Base-by-base conservation (phyloP, 1,140 invertebrate species). In the Elysia chlorotica region DNA sequence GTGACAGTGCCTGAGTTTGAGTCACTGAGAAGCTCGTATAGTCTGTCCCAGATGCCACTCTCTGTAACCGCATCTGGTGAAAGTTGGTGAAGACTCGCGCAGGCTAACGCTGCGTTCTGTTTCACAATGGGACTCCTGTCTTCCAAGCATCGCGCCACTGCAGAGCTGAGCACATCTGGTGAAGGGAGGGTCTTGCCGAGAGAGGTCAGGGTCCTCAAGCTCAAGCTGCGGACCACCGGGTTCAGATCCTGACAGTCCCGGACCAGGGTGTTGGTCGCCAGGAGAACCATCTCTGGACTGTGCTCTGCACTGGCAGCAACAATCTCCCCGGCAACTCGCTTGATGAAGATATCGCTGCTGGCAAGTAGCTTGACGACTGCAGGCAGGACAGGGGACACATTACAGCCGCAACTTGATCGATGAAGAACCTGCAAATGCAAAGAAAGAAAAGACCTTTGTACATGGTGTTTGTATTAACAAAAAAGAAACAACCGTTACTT, bases 181-280 rank as follows among this genome's bases (percentile, higher is more conserved):
- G 57, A 62, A n/a, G 33, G 36, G 17, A 71, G 21, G n/a, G n/a
- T n/a, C n/a, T n/a, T n/a, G n/a, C n/a, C n/a, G n/a, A n/a, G n/a
- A 21, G 69, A 62, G 23, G 57, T 38, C 31, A 71, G 59, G 10
- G 37, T 23, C 25, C 37, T n/a, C 1, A 71, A 37, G 30, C 57
- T 48, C 23, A 62, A 35, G 33, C 69, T 35, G 25, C 69, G 56
- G 6, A 71, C 59, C 10, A 71, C 28, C n/a, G 69, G 69, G 28
- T 71, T 71, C 1, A 71, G 17, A 63, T 71, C 69, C 31, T 63
- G 33, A 33, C 57, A 71, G 59, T 71, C 69, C 37, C 63, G 69
- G 31, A 71, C 36, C 37, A 71, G 35, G 36, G 69, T 71, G 59
- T 71, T 71, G 2, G 59, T 71, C 10, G 57, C 69, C n/a, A 71